phyloP scores from a whole-genome alignment of 2,888 invertebrate genomes.

The Strigamia crassipes region DNA sequence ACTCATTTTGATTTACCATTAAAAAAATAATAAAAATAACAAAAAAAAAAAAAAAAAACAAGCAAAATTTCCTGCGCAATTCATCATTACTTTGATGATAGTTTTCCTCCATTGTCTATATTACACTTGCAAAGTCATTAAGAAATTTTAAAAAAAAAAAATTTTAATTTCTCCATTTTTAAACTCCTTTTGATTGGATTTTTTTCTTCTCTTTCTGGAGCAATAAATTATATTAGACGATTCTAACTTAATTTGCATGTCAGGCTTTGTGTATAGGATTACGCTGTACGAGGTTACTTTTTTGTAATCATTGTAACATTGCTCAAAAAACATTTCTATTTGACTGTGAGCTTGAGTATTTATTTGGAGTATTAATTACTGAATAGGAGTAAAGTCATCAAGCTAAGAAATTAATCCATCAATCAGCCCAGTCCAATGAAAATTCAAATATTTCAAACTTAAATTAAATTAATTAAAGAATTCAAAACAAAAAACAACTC shows the following conservation, averaged over 20 bases:
- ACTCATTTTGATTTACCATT: no score
- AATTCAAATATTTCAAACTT: no score
- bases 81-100: background rate
- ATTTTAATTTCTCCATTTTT: background rate
- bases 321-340: conserved; percentile 25
- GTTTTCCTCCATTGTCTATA: background rate
- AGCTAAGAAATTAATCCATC: background rate
- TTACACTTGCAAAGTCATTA: background rate
- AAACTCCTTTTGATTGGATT: background rate
- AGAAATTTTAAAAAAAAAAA: background rate
- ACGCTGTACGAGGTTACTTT: background rate
- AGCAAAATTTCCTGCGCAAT: background rate
- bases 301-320: conserved; percentile 14
- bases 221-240: background rate
- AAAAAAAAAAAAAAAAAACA: background rate
- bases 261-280: conserved; percentile 7
- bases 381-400: background rate
- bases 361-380: conserved; percentile 1
- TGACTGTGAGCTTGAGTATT: conserved; percentile 13
- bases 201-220: background rate
- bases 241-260: background rate
- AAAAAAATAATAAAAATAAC: background rate
- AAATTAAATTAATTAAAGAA: background rate
- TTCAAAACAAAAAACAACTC: background rate
- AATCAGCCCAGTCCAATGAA: conserved; percentile 14